These are phyloP conservation scores for Drosophila maculinotata DNA, from an alignment of 2,888 invertebrate genomes.

Conservation along the genomic window DNA sequence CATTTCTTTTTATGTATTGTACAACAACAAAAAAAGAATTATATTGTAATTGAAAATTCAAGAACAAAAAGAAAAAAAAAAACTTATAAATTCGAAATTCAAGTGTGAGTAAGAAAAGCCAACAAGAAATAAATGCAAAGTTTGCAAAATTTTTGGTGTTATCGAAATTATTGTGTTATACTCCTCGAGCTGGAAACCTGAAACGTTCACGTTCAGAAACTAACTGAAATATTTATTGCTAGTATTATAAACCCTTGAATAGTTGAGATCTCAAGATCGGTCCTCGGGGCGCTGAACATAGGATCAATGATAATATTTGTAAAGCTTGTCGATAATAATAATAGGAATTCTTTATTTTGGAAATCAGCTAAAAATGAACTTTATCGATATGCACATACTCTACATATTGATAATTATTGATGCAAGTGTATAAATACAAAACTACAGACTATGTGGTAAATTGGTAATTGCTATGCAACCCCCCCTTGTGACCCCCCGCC, in stretches of 20 bases:
- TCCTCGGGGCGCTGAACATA: no score
- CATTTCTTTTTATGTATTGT: conserved; percentile 56
- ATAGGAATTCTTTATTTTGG: conserved; percentile 74
- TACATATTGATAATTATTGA: background rate
- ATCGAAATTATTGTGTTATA: conserved; percentile 27
- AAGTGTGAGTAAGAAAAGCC: conserved; percentile 31
- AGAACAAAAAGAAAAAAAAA: conserved; percentile 7
- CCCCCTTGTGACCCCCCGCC: background rate
- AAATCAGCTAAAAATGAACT: conserved; percentile 54
- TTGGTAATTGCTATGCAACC: conserved; percentile 8
- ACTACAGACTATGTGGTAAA: conserved; percentile 34
- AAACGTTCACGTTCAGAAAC: background rate
- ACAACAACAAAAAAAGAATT: conserved; percentile 43
- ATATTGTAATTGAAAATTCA: conserved; percentile 51
- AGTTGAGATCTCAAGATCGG: no score
- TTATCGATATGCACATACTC: conserved; percentile 18
- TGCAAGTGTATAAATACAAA: conserved; percentile 36
- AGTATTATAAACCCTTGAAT: no score
- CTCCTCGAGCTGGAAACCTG: background rate
- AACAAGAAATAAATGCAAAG: conserved; percentile 56
- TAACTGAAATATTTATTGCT: no score
- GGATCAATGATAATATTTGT: background rate
- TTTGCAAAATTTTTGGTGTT: conserved; percentile 67
- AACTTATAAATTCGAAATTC: conserved; percentile 27
- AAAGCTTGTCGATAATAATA: conserved; percentile 25